A percentile compares a stretch with the other conserved stretches of the same genome.
phyloP scores from a whole-genome alignment of 53 echinoderm and acorn worm species.

The Crossaster papposus region DNA sequence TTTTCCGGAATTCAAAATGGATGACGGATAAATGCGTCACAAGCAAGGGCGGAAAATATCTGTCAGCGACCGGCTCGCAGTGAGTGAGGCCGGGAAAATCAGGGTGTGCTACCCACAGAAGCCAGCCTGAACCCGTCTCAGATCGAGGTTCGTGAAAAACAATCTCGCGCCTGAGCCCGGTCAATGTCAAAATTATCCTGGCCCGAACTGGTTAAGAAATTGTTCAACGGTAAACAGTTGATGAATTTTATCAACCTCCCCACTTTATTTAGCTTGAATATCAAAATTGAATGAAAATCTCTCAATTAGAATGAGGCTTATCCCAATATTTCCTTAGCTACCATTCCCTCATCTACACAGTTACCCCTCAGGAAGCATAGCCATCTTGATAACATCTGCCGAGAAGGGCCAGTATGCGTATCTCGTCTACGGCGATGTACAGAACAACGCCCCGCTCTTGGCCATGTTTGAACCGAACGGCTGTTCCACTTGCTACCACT shows the following conservation, averaged over 20 bases:
- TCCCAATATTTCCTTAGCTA: conserved; percentile 18
- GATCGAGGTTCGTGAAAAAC: too few species aligned
- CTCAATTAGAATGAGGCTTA: not conserved
- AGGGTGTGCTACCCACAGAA: too few species aligned
- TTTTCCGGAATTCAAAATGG: too few species aligned
- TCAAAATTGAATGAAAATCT: not conserved
- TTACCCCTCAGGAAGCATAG: conserved; percentile 82
- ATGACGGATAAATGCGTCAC: too few species aligned
- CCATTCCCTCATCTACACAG: conserved; percentile 44
- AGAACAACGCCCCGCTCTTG: conserved; percentile 58
- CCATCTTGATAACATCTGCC: conserved; percentile 73
- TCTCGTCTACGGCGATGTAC: conserved; percentile 71
- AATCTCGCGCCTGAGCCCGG: too few species aligned
- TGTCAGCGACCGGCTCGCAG: too few species aligned
- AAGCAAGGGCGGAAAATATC: too few species aligned
- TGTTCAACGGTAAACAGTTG: not conserved
- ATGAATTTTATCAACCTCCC: not conserved
- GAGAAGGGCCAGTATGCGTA: conserved; percentile 83
- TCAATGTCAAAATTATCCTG: too few species aligned
- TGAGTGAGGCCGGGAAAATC: too few species aligned
- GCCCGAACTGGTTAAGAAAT: too few species aligned
- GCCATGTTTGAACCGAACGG: conserved; percentile 96
- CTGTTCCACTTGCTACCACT: conserved; percentile 88
- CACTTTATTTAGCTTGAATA: not conserved
- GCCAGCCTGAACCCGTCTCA: too few species aligned